Evolutionary conservation across 2,113 vertebrate species (phyloP), one percentile per base, ranked within the genome.

Genomic region (Zosterops pallidus): DNA sequence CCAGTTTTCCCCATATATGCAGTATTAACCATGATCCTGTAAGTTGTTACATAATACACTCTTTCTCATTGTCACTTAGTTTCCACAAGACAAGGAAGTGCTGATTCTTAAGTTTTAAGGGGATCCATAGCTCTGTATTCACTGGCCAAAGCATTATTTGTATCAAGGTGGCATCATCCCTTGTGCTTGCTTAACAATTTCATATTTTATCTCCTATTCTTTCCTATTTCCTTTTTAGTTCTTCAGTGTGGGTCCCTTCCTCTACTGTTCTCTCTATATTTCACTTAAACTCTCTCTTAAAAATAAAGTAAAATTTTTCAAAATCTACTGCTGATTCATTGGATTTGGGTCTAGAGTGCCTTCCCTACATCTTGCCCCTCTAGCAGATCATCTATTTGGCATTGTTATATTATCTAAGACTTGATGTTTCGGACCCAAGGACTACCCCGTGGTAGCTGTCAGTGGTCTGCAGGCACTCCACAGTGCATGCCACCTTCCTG

Each of bases 191-290:
- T 75, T 87, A 37, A 62, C 31, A 57, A 4, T 78, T 77, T 77
- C 1, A 24, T 77, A 7, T 60, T 91, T 68, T 76, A 12, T 49
- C 28, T 68, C 49, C 16, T 52, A 60, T 60, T 87, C 33, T 80
- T 91, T 87, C 19, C 22, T 2, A 19, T 59, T 82, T 65, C 18
- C 12, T 72, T 86, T 83, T 86, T 39, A 37, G 21, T 64, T 91
- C 33, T 68, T 64, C 17, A 53, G 8, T 5, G 12, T 37, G 18
- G 0, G 0, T 28, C 37, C 4, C 2, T 78, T 86, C 52, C 14
- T 79, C 46, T 65, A 1, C 6, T 1, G 1, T 72, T 93, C 14
- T 69, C 56, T 78, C 20, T 78, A 37, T 3, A 2, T 8, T 68
- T 86, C 9, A 7, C 7, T 65, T 67, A 55, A 46, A 56, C 8